Evolutionary conservation across 1,140 invertebrate species (phyloP).

Genomic region (Leptinotarsa lineolata): DNA sequence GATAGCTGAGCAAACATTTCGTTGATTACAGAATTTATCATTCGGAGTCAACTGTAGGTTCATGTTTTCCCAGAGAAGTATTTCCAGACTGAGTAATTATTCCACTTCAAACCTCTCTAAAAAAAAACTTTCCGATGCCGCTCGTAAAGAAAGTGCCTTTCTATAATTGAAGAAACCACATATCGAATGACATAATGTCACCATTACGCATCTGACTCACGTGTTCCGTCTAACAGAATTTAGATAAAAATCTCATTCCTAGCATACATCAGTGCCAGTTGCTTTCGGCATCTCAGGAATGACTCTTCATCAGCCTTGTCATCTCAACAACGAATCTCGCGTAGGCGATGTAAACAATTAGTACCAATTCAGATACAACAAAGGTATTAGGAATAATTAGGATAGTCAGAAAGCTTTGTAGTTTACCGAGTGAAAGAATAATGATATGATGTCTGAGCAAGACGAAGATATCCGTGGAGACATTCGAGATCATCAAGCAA

Average conservation of each 20-base stretch:
- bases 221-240: neutral
- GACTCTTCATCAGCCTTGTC: neutral
- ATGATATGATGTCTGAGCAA: neutral
- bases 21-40: too few relatives aligned
- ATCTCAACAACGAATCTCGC: neutral
- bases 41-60: too few relatives aligned
- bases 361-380: neutral
- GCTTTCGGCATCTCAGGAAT: neutral
- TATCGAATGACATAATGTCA: neutral
- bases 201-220: neutral
- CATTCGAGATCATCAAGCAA: too few relatives aligned
- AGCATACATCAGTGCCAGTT: neutral
- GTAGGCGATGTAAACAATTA: conserved; percentile 3
- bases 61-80: too few relatives aligned
- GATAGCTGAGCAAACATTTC: too few relatives aligned
- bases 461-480: too few relatives aligned
- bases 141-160: too few relatives aligned
- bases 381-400: conserved; percentile 3
- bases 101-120: too few relatives aligned
- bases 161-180: too few relatives aligned
- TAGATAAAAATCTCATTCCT: neutral
- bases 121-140: too few relatives aligned
- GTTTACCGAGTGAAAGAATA: neutral
- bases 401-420: neutral
- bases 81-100: too few relatives aligned